A percentile compares a stretch with the other conserved stretches of the same genome.
Conservation (phyloP, 2,888 invertebrate genomes). For the Acanthosepion pharaonis region DNA sequence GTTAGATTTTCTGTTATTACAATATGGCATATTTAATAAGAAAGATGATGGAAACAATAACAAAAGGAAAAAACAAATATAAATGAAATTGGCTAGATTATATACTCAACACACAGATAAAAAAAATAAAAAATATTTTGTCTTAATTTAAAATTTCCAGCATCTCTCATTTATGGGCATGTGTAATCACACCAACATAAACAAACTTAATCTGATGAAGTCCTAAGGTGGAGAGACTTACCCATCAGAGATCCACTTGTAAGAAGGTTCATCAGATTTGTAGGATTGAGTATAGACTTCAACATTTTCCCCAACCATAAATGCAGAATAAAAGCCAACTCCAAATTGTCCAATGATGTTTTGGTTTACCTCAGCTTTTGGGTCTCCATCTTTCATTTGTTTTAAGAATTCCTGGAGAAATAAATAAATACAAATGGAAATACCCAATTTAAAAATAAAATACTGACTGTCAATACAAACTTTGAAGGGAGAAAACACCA, state of each 20-base stretch:
- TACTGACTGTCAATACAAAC: no score
- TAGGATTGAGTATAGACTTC: conserved; percentile 89
- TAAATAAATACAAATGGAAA: background rate
- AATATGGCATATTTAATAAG: no score
- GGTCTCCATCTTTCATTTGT: conserved; percentile 80
- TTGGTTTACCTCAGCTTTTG: conserved; percentile 59
- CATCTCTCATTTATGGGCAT: background rate
- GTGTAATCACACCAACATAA: background rate
- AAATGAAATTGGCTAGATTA: no score
- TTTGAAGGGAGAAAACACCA: no score
- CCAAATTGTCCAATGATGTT: conserved; percentile 87
- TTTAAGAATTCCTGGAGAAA: conserved; percentile 84
- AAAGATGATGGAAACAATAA: no score
- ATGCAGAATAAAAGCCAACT: conserved; percentile 97
- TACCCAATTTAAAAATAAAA: no score
- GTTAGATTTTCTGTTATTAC: no score
- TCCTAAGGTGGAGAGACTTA: conserved; percentile 72
- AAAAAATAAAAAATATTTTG: no score
- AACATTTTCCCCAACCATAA: conserved; percentile 96
- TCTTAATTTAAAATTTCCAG: no score
- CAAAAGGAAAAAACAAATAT: no score
- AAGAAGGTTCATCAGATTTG: conserved; percentile 80
- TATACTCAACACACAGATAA: no score
- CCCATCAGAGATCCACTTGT: conserved; percentile 94
- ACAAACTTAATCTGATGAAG: no score